Conservation (phyloP, 2,113 vertebrate genomes). For the Cephalopholis sonnerati region DNA sequence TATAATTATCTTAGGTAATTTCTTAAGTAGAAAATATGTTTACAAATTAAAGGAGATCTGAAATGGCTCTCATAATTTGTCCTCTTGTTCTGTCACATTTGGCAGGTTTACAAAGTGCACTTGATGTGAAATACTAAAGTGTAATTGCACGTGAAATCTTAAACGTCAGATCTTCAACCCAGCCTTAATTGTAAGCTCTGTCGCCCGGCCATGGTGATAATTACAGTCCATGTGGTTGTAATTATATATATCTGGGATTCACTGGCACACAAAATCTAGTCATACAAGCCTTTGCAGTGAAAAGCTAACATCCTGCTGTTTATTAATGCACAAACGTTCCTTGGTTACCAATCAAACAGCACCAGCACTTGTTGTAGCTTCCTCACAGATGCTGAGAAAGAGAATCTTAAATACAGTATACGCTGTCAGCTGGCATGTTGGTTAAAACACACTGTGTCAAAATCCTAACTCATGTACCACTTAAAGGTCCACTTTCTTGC, state of each 20-base stretch:
- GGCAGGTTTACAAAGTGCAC: constrained; percentile 5
- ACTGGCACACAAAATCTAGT: constrained; percentile 58
- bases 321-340: constrained; percentile 28
- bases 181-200: constrained; percentile 50
- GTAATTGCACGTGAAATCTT: constrained; percentile 58
- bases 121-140: constrained; percentile 8
- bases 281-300: constrained; percentile 28
- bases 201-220: constrained; percentile 45
- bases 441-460: background rate
- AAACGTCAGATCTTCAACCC: constrained; percentile 32
- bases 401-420: background rate
- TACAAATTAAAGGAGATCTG: constrained; percentile 4
- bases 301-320: constrained; percentile 40
- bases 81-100: constrained; percentile 20
- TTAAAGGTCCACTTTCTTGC: background rate
- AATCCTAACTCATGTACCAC: no score
- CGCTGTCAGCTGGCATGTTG: background rate
- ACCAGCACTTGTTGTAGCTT: background rate
- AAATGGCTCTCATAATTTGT: background rate
- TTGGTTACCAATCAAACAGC: constrained; percentile 42
- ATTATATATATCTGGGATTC: constrained; percentile 61
- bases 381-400: background rate
- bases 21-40: constrained; percentile 30
- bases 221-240: constrained; percentile 47
- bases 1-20: constrained; percentile 31